Evolutionary conservation across 2,113 vertebrate species (phyloP).

Genomic region (Pedetes capensis): DNA sequence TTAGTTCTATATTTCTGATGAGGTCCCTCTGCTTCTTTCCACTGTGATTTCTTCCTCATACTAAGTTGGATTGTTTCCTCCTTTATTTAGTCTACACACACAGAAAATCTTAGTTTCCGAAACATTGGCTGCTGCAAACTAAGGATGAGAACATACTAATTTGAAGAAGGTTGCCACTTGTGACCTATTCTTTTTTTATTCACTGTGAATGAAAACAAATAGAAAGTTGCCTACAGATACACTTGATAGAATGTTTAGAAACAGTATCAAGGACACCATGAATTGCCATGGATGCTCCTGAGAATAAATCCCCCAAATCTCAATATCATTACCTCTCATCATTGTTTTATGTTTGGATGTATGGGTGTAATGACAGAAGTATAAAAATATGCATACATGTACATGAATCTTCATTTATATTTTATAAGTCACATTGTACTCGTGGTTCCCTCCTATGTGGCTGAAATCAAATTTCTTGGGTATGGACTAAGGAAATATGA

Average conservation of each 20-base stretch:
- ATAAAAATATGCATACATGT: neutral
- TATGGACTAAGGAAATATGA: neutral
- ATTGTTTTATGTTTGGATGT: neutral
- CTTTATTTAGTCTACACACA: neutral
- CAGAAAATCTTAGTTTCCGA: neutral
- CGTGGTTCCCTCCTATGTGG: neutral
- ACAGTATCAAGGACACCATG: neutral
- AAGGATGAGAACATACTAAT: no score
- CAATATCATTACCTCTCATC: no score
- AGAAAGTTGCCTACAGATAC: neutral
- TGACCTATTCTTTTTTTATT: neutral
- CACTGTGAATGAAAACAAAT: neutral
- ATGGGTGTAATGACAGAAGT: neutral
- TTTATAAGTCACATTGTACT: neutral
- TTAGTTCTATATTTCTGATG: no score
- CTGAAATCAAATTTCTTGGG: neutral
- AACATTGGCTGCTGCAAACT: neutral
- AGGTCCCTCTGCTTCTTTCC: no score
- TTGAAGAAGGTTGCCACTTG: no score
- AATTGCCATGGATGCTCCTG: neutral
- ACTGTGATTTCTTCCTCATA: no score
- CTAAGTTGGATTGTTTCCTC: neutral
- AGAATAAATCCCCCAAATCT: neutral
- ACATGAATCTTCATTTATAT: neutral
- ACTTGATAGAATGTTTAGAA: neutral